These are phyloP conservation scores for Gulo gulo DNA, from an alignment of 2,113 vertebrate genomes.

Conservation along the genomic window DNA sequence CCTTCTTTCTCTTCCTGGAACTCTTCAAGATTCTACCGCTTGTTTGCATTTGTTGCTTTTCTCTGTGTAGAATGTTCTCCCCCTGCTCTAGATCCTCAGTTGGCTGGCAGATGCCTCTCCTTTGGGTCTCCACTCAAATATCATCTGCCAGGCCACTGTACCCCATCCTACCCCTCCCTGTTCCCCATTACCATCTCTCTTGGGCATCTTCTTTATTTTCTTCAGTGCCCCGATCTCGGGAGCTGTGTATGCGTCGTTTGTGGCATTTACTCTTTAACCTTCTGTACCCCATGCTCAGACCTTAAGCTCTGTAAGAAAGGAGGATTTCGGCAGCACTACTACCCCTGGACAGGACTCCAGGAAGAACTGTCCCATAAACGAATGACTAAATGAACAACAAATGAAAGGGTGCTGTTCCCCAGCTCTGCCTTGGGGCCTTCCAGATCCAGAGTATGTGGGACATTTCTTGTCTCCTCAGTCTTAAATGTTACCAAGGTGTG, in stretches of 20 bases:
- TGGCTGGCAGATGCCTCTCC: background rate
- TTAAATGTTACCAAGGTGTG: background rate
- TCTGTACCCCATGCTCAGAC: background rate
- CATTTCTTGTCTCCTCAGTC: background rate
- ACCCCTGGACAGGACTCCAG: accelerated
- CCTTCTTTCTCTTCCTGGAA: background rate
- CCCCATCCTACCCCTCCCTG: background rate
- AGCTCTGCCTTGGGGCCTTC: background rate
- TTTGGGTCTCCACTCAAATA: background rate
- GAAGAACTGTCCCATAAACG: background rate
- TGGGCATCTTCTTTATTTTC: background rate
- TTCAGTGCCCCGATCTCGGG: background rate
- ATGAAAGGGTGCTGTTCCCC: background rate
- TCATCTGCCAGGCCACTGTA: background rate
- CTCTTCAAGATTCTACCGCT: background rate
- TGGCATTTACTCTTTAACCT: background rate
- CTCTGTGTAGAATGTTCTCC: background rate
- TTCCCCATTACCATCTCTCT: accelerated
- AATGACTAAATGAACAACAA: background rate
- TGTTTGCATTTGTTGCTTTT: background rate
- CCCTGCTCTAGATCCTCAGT: background rate
- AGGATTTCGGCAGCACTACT: too few species aligned
- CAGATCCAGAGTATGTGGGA: background rate
- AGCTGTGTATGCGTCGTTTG: background rate
- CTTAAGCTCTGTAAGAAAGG: background rate